A percentile compares a stretch with the other conserved stretches of the same genome.
These are phyloP conservation scores for Trissolcus japonicus DNA, from an alignment of 2,888 invertebrate species.

Conservation along the genomic window DNA sequence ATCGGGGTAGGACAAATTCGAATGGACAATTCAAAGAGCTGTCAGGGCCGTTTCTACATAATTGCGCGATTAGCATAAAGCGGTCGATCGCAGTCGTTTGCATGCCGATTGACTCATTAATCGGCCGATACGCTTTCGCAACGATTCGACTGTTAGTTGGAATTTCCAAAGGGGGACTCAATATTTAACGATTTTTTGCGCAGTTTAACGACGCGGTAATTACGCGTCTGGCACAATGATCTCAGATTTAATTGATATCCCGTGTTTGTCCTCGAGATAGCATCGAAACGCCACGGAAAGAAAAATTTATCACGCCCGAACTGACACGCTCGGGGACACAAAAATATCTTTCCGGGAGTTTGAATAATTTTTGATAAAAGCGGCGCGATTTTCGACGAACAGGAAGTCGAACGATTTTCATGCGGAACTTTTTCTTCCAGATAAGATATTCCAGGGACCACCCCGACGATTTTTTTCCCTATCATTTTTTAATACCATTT, in stretches of 20 bases:
- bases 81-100: slow-evolving; percentile 49
- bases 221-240: slow-evolving; percentile 34
- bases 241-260: slow-evolving; percentile 46
- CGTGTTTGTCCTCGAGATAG: slow-evolving; percentile 37
- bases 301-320: slow-evolving; percentile 29
- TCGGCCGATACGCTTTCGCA: slow-evolving; percentile 38
- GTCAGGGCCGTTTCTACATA: slow-evolving; percentile 40
- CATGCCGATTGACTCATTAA: slow-evolving; percentile 54
- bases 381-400: slow-evolving; percentile 17
- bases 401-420: slow-evolving; percentile 12
- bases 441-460: slow-evolving; percentile 10
- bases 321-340: slow-evolving; percentile 4
- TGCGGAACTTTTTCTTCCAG: slow-evolving; percentile 19
- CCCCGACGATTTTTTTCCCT: neutral
- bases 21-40: slow-evolving; percentile 22
- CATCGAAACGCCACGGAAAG: slow-evolving; percentile 21
- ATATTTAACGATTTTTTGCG: slow-evolving; percentile 37
- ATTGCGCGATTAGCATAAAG: slow-evolving; percentile 55
- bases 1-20: slow-evolving; percentile 14
- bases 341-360: slow-evolving; percentile 15
- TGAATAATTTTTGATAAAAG: slow-evolving; percentile 52
- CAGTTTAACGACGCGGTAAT: slow-evolving; percentile 41
- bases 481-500: neutral
- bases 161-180: slow-evolving; percentile 32
- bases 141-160: slow-evolving; percentile 49